Evolutionary conservation across 1,140 invertebrate species (phyloP).

Genomic region (Conus ventricosus): DNA sequence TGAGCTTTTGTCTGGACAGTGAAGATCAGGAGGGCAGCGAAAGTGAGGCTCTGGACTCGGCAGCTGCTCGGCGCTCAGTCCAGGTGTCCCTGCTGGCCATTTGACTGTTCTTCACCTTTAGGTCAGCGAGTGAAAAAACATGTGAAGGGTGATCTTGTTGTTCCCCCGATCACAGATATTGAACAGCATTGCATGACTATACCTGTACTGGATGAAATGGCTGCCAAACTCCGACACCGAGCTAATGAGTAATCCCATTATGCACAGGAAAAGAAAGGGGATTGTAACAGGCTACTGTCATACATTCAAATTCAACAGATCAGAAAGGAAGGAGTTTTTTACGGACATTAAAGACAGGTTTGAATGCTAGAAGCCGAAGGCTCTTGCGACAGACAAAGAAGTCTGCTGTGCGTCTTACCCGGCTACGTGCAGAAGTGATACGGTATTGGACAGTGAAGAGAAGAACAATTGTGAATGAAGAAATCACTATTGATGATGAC

Average conservation of each 20-base stretch:
- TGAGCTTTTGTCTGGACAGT: slow-evolving; percentile 47
- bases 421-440: slow-evolving; percentile 52
- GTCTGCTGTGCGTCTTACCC: slow-evolving; percentile 52
- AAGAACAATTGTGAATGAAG: slow-evolving; percentile 35
- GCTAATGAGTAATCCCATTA: slow-evolving; percentile 55
- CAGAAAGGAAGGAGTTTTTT: slow-evolving; percentile 58
- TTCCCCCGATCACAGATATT: slow-evolving; percentile 51
- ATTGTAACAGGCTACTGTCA: slow-evolving; percentile 48
- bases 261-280: slow-evolving; percentile 57
- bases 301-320: slow-evolving; percentile 58
- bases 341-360: slow-evolving; percentile 53
- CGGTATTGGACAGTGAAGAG: slow-evolving; percentile 50
- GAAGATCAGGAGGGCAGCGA: slow-evolving; percentile 45
- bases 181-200: slow-evolving; percentile 52
- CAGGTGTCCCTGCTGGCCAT: slow-evolving; percentile 57
- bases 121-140: slow-evolving; percentile 62
- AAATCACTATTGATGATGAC: slow-evolving; percentile 50
- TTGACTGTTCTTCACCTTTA: slow-evolving; percentile 59
- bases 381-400: slow-evolving; percentile 43
- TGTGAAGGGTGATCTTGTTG: slow-evolving; percentile 52
- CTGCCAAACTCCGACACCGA: slow-evolving; percentile 58
- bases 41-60: slow-evolving; percentile 35
- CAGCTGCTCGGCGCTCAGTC: slow-evolving; percentile 38
- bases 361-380: slow-evolving; percentile 53
- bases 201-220: slow-evolving; percentile 50